These are phyloP conservation scores for Fringilla coelebs DNA, from an alignment of 2,797 vertebrate species.

Conservation along the genomic window DNA sequence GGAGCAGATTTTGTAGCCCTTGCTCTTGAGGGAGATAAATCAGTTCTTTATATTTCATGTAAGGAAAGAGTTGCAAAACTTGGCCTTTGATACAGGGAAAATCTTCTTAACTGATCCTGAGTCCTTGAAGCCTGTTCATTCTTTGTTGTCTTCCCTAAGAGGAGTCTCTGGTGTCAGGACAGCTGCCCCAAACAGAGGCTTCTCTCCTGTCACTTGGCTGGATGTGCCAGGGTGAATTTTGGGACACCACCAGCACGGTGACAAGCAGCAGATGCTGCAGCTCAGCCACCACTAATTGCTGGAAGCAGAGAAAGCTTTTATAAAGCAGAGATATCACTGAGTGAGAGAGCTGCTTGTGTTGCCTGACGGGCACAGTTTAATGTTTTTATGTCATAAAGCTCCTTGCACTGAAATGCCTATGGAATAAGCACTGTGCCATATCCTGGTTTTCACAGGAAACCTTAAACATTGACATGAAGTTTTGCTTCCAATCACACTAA, in stretches of 20 bases:
- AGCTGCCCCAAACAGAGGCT: background rate
- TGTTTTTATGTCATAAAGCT: background rate
- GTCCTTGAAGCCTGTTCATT: background rate
- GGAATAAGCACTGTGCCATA: background rate
- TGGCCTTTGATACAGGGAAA: background rate
- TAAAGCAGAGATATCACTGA: background rate
- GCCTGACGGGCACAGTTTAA: background rate
- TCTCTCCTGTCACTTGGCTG: background rate
- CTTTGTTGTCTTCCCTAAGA: background rate
- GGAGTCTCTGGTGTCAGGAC: background rate
- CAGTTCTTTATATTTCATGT: background rate
- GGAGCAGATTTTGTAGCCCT: conserved; percentile 59
- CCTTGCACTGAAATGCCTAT: background rate
- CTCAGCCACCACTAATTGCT: background rate
- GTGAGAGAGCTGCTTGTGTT: background rate
- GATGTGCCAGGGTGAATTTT: background rate
- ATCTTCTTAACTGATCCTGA: background rate
- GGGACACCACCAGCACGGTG: background rate
- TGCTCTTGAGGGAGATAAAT: conserved; percentile 55
- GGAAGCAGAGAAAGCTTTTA: background rate
- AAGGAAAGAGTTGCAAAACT: background rate
- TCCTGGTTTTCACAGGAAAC: background rate
- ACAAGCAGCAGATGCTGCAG: background rate
- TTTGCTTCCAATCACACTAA: background rate
- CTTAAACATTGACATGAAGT: background rate